Evolutionary conservation across 1,140 invertebrate genomes (phyloP).

Genomic region (Achatina immaculata): DNA sequence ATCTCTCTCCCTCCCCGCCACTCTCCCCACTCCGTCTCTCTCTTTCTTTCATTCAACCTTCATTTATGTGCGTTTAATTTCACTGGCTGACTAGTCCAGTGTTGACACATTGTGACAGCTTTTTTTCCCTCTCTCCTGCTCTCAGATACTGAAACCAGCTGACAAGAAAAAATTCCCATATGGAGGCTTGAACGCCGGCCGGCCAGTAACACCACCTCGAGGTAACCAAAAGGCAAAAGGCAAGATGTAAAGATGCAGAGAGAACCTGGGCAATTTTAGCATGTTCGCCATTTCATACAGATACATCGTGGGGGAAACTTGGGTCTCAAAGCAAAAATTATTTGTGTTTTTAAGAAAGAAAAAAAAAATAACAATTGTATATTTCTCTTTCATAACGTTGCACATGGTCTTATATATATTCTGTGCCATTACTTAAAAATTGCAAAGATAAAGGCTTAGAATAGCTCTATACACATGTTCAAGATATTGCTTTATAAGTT

Average conservation of each 20-base stretch:
- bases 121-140: too few relatives aligned
- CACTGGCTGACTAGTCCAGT: too few relatives aligned
- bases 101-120: too few relatives aligned
- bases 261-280: background rate
- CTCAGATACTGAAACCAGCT: constrained; percentile 96
- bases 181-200: constrained; percentile 76
- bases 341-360: too few relatives aligned
- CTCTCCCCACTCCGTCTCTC: too few relatives aligned
- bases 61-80: too few relatives aligned
- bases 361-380: background rate
- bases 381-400: background rate
- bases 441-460: background rate
- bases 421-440: background rate
- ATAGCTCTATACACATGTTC: too few relatives aligned
- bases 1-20: too few relatives aligned
- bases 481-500: background rate
- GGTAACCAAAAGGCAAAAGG: constrained; percentile 71
- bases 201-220: constrained; percentile 81
- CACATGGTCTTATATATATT: background rate
- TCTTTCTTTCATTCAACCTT: too few relatives aligned
- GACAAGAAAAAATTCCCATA: constrained; percentile 99
- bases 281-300: background rate
- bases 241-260: constrained; percentile 53
- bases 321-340: constrained; percentile 3
- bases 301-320: background rate